Evolutionary conservation across 2,797 vertebrate species (phyloP), one percentile per base, ranked within the genome.

Genomic region (Lepilemur septentrionalis): DNA sequence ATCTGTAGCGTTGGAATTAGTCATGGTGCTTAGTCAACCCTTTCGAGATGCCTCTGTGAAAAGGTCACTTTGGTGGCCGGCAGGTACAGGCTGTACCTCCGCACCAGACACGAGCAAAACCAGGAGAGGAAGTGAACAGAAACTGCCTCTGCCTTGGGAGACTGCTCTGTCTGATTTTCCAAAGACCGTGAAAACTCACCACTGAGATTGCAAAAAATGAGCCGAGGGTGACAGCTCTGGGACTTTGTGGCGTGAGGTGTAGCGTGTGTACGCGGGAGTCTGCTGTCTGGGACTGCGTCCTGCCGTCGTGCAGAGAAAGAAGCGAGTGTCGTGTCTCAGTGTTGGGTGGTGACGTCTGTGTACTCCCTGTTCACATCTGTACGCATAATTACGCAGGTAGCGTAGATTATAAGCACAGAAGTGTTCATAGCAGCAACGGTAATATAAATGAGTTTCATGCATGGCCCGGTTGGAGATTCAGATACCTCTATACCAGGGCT

Each of bases 271-370:
- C 9, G n/a, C 9, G 25, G 23, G 12, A 13, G 2, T 65, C 61
- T 65, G 14, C 14, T 4, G 13, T n/a, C 38, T 41, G 38, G 41
- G 11, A 4, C 69, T 14, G 69, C 7, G 3, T 43, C 23, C 69
- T 7, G 23, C 7, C 5, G 4, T 14, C 14, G 2, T n/a, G 17
- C 30, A 12, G 30, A 76, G 70, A 2, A 73, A 76, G 70, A 2
- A 73, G 96, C 91, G 70, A 69, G 73, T 95, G 90, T 86, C 87
- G 10, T 88, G 95, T 18, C 0, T 76, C 92, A 89, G 85, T 80
- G 59, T 94, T 94, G 4, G 86, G 97, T 95, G 76, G 89, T 50
- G 91, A 67, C 1, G 10, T 23, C 10, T 82, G 65, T 65, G 35
- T 84, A 76, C 94, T 97, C 69, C 81, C 14, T 4, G 28, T 89